Evolutionary conservation across 2,797 vertebrate genomes (phyloP).

Genomic region (Premnoplex brunnescens): DNA sequence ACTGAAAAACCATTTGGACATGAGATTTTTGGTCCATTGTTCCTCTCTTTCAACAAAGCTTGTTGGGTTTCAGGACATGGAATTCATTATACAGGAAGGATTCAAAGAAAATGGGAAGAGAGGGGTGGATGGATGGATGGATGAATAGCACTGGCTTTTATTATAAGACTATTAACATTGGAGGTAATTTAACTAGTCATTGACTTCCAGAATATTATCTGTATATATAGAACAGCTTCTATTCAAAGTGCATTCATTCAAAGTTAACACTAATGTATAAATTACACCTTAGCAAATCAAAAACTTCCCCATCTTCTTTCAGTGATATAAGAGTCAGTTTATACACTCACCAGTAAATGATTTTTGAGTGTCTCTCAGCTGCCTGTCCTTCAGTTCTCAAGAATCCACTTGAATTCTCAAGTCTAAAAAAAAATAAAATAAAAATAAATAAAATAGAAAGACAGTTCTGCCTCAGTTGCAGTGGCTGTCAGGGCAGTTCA

Average conservation of each 20-base stretch:
- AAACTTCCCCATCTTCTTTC: neutral
- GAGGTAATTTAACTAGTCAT: neutral
- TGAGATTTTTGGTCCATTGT: neutral
- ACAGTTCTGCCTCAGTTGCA: neutral
- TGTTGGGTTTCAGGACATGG: neutral
- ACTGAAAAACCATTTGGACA: neutral
- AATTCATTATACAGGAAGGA: neutral
- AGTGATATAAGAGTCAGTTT: neutral
- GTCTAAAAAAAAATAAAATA: neutral
- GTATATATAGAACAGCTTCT: neutral
- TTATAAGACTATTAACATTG: neutral
- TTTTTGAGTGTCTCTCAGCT: neutral
- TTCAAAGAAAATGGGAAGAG: neutral
- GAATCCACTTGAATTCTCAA: neutral
- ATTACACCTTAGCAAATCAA: neutral
- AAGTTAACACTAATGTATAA: neutral
- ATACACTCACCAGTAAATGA: neutral
- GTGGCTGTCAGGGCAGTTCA: neutral
- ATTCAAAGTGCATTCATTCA: neutral
- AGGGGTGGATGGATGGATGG: neutral
- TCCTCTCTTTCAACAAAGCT: neutral
- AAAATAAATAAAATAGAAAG: neutral
- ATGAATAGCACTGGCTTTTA: neutral
- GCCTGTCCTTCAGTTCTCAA: neutral
- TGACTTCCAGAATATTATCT: neutral